These are phyloP conservation scores for Condylostylus longicornis DNA, from an alignment of 1,140 invertebrate genomes.

Conservation along the genomic window DNA sequence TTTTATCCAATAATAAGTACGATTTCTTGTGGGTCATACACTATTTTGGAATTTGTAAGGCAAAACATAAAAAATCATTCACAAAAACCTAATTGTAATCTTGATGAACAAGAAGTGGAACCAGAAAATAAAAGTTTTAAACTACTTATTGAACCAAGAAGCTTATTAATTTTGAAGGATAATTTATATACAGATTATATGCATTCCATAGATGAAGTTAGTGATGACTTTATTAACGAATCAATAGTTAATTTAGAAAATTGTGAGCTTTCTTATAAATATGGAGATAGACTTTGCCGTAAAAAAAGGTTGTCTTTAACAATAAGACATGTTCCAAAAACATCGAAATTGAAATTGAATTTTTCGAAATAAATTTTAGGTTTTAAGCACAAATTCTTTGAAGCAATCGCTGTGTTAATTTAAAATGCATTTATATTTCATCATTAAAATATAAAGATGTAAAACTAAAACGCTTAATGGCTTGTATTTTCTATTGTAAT, in stretches of 20 bases:
- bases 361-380: slow-evolving; percentile 21
- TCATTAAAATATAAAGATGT: too few species aligned
- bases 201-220: slow-evolving; percentile 73
- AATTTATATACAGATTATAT: slow-evolving; percentile 72
- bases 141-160: slow-evolving; percentile 71
- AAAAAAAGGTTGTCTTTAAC: slow-evolving; percentile 76
- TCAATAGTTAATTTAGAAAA: slow-evolving; percentile 51
- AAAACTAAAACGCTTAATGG: too few species aligned
- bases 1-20: slow-evolving; percentile 89
- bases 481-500: too few species aligned
- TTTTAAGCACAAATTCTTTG: too few species aligned
- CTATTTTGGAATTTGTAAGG: slow-evolving; percentile 65
- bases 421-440: too few species aligned
- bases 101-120: not conserved
- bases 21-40: slow-evolving; percentile 80
- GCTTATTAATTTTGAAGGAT: slow-evolving; percentile 72
- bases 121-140: slow-evolving; percentile 35
- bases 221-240: slow-evolving; percentile 51
- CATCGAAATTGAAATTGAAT: slow-evolving; percentile 58
- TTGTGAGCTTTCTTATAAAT: slow-evolving; percentile 38
- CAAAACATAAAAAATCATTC: slow-evolving; percentile 20
- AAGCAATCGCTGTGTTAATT: too few species aligned
- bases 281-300: slow-evolving; percentile 43
- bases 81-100: slow-evolving; percentile 4
- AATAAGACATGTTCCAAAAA: slow-evolving; percentile 85